A percentile compares a stretch with the other conserved stretches of the same genome.
Conservation (phyloP, 2,113 vertebrate genomes). For the Haplochromis vanheusdeni region DNA sequence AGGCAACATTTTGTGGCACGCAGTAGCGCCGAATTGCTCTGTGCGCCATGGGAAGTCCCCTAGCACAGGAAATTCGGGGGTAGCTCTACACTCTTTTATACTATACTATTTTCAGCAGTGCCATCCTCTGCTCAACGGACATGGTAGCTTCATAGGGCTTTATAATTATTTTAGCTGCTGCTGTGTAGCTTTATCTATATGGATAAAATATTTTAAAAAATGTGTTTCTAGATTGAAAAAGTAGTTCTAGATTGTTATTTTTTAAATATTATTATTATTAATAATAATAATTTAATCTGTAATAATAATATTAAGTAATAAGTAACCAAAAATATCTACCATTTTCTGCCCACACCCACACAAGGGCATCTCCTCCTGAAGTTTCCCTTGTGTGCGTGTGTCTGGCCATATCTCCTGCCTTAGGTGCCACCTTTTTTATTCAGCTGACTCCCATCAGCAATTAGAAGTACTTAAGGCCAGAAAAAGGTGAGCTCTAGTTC, state of each 20-base stretch:
- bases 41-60: neutral
- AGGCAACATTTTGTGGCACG: neutral
- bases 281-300: neutral
- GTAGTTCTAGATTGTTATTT: neutral
- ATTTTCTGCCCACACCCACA: neutral
- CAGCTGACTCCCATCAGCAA: no score
- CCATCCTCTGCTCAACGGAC: rapidly evolving
- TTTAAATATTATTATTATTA: neutral
- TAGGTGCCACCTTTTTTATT: no score
- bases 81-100: neutral
- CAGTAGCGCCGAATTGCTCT: rapidly evolving
- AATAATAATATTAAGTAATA: neutral
- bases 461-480: no score
- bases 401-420: no score
- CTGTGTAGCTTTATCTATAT: neutral
- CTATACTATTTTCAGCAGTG: neutral
- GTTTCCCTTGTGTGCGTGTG: no score
- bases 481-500: no score
- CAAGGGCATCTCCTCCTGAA: neutral
- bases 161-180: neutral
- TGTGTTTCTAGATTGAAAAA: neutral
- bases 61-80: neutral
- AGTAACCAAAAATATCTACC: neutral
- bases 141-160: neutral
- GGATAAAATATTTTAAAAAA: rapidly evolving